phyloP scores from a whole-genome alignment of 2,797 vertebrate genomes.

The Sebastes trivittatus region DNA sequence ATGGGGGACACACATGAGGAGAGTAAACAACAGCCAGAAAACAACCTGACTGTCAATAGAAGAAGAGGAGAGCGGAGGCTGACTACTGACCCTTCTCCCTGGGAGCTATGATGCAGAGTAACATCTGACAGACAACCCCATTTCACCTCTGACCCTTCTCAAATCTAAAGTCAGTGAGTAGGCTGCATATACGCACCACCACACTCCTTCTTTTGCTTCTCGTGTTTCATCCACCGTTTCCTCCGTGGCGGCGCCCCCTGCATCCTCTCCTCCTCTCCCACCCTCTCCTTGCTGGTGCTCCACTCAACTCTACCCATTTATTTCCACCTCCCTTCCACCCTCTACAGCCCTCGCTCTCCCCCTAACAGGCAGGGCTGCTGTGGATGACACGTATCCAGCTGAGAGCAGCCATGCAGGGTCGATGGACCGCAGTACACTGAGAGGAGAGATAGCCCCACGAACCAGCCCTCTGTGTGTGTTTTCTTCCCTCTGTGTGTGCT shows the following conservation, averaged over 20 bases:
- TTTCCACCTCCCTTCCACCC: conserved; percentile 56
- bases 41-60: conserved; percentile 14
- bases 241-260: neutral
- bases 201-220: conserved; percentile 21
- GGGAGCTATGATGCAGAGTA: conserved; percentile 52
- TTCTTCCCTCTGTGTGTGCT: conserved; percentile 1
- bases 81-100: conserved; percentile 30
- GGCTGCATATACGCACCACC: neutral
- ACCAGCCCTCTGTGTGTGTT: conserved; percentile 24
- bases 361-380: conserved; percentile 72
- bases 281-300: conserved; percentile 24
- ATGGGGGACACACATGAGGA: conserved; percentile 16
- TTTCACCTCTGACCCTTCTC: conserved; percentile 62
- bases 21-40: conserved; percentile 35
- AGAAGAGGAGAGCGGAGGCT: conserved; percentile 11
- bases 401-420: conserved; percentile 77
- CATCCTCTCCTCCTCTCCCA: conserved; percentile 2
- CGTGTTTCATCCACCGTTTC: conserved; percentile 35
- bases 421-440: conserved; percentile 70
- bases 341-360: conserved; percentile 45
- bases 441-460: conserved; percentile 54
- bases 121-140: conserved; percentile 61
- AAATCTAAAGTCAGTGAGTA: conserved; percentile 28
- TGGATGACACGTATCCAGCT: conserved; percentile 79
- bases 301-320: conserved; percentile 49